Evolutionary conservation across 2,888 invertebrate species (phyloP), one percentile per base, ranked within the genome.

Genomic region (Cephus pygmeus): DNA sequence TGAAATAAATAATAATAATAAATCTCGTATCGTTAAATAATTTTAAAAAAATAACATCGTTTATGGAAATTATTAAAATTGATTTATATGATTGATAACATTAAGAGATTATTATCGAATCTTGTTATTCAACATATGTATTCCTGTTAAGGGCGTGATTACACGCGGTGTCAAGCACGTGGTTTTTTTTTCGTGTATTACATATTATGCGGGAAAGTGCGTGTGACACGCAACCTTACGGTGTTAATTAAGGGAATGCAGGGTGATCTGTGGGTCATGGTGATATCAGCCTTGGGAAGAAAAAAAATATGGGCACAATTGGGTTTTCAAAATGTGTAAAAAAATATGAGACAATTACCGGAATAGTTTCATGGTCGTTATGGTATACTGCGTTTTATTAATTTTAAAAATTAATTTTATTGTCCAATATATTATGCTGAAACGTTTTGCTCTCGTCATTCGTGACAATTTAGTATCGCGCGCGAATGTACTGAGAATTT

Each of bases 191-290:
- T 9, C 56, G 9, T 56, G 56, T 56, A 56, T 23, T 56, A 56
- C 56, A 56, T 56, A 56, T 56, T 56, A 56, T 1, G 2, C 23
- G 23, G 23, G 9, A 71, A 68, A 34, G 79, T 83, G 83, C 81
- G 83, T 85, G 83, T 34, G 69, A 68, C 83, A 86, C 80, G 83
- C 82, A 69, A 85, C 71, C 73, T 76, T 31, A 31, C 77, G 34
- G 56, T 74, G 31, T 83, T 85, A 83, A 86, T 84, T 80, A 86
- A 79, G 77, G 75, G 80, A 82, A 78, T 79, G 78, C 76, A 81
- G 68, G 69, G 73, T 69, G 56, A 74, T 56, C 75, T 79, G 68
- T 15, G 33, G 71, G 31, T 71, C 71, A 34, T 23, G 31, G 71
- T 71, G 12, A 1, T 71, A 33, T 31, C 71, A 31, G 31, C 12